Evolutionary conservation across 2,888 invertebrate species (phyloP), one percentile per base, ranked within the genome.

Genomic region (Troilus luridus): DNA sequence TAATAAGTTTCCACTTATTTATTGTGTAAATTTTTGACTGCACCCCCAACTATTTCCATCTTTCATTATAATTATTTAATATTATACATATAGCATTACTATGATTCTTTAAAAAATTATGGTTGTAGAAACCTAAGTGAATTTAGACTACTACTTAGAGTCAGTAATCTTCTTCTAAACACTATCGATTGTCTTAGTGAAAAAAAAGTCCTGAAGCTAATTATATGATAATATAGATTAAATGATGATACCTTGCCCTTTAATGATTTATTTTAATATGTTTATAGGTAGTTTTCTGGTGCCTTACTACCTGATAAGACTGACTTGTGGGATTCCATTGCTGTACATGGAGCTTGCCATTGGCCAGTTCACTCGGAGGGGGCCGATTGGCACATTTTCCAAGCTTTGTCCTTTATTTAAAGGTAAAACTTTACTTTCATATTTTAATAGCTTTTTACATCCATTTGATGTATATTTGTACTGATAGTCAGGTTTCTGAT

Each of bases 301-400:
- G 94, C 98, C 98, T 93, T 99, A 98, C 95, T 97, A 98, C 95
- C 96, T 98, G 94, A 97, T 98, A 94, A 96, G 98, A 95, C 94
- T 98, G 93, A 95, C 98, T 93, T 98, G 98, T 94, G 98, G 98
- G 92, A 96, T 98, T 93, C 98, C 98, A 27, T 96, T 98, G 95
- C 95, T 99, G 92, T 98, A 98, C 94, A 98, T 98, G 98, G 98
- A 99, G 94, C 95, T 98, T 93, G 97, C 98, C 81, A 96, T 98
- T 92, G 98, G 98, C 64, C 98, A 99, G 94, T 98, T 97, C 94
- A 98, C 98, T 64, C 96, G 98, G 92, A 96, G 98, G 93, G 98
- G 98, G 91, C 98, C 98, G 85, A 98, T 98, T 93, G 97, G 98
- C 92, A 98, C 98, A 88, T 95, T 98, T 93, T 97, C 97, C 92